Evolutionary conservation across 2,113 vertebrate species (phyloP).

Genomic region (Pongo pygmaeus): DNA sequence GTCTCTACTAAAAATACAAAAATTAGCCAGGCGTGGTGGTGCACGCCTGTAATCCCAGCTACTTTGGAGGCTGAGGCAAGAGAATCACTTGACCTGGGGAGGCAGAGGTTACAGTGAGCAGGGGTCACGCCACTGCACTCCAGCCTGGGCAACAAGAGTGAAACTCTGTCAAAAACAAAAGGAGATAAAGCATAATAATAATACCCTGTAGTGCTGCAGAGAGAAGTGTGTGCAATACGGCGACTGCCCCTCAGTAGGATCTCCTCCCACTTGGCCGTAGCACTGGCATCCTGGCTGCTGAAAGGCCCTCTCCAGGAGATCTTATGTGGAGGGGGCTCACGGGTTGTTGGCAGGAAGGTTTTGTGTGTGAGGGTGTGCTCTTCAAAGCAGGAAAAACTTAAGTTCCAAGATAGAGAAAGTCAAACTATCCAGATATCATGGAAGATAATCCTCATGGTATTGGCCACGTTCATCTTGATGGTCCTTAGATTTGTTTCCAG

Average conservation of each 20-base stretch:
- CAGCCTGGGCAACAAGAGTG: too few species aligned
- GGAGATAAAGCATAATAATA: too few species aligned
- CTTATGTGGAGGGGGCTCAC: background rate
- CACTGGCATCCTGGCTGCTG: too few species aligned
- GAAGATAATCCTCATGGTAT: background rate
- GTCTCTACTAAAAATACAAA: too few species aligned
- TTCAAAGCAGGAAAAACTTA: background rate
- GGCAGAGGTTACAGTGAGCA: too few species aligned
- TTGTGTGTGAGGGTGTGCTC: rapidly evolving
- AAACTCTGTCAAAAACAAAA: too few species aligned
- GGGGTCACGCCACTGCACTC: too few species aligned
- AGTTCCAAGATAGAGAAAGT: background rate
- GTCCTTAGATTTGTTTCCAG: background rate
- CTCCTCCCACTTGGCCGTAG: rapidly evolving
- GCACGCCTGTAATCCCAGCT: too few species aligned
- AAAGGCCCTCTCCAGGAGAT: background rate
- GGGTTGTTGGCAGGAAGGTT: background rate
- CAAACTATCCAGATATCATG: too few species aligned
- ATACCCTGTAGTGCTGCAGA: rapidly evolving
- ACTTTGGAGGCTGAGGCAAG: too few species aligned
- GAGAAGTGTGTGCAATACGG: background rate
- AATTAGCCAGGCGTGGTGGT: too few species aligned
- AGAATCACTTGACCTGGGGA: too few species aligned
- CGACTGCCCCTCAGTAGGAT: background rate
- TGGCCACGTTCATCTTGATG: background rate